phyloP scores from a whole-genome alignment of 2,888 invertebrate genomes.

The Lasioglossum zephyrum region DNA sequence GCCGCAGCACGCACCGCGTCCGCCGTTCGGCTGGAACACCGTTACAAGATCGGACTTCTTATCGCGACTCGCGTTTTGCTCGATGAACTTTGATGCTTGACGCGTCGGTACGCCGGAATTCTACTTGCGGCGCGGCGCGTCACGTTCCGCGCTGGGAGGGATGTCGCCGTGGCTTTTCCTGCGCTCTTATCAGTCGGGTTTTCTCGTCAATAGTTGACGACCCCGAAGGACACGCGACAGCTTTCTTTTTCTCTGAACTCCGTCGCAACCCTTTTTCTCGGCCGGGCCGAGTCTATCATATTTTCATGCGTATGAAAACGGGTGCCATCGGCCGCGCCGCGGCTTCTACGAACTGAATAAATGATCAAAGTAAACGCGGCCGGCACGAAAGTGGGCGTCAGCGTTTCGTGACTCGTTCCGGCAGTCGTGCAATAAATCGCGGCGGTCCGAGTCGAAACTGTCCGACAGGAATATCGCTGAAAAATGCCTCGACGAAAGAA shows the following conservation, averaged over 20 bases:
- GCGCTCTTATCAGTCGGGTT: neutral
- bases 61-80: slow-evolving; percentile 42
- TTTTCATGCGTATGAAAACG: slow-evolving; percentile 11
- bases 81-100: slow-evolving; percentile 44
- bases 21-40: slow-evolving; percentile 39
- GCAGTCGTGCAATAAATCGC: slow-evolving; percentile 12
- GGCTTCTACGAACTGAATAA: slow-evolving; percentile 56
- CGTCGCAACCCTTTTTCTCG: neutral
- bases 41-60: slow-evolving; percentile 50
- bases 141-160: neutral
- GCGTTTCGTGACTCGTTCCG: slow-evolving; percentile 7
- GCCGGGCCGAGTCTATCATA: neutral
- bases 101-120: slow-evolving; percentile 21
- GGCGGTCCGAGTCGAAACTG: neutral
- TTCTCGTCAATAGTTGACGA: slow-evolving; percentile 36
- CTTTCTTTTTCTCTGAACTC: neutral
- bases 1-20: neutral
- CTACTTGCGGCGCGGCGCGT: neutral
- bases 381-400: slow-evolving; percentile 26
- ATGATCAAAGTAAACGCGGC: slow-evolving; percentile 59
- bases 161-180: neutral
- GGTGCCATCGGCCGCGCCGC: neutral
- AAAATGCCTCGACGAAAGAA: slow-evolving; percentile 1
- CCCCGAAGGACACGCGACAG: neutral
- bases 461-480: neutral